These are phyloP conservation scores for Lasius fuliginosus DNA, from an alignment of 2,888 invertebrate genomes.

Conservation along the genomic window DNA sequence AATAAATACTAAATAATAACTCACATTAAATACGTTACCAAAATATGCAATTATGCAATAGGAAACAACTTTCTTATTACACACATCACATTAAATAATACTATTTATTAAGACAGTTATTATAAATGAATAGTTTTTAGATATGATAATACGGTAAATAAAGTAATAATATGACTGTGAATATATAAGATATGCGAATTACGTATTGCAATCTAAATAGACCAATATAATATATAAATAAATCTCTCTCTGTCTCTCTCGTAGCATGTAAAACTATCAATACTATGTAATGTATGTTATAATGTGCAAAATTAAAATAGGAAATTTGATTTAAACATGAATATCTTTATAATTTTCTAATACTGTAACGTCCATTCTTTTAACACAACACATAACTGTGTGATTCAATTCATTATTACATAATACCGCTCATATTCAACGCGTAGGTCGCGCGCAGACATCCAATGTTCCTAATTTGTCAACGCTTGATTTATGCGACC, in stretches of 20 bases:
- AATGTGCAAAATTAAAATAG: background rate
- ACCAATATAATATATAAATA: background rate
- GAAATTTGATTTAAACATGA: background rate
- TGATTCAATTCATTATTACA: slow-evolving; percentile 19
- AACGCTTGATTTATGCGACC: slow-evolving; percentile 26
- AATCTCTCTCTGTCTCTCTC: background rate
- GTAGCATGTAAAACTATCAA: background rate
- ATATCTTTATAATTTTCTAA: slow-evolving; percentile 7
- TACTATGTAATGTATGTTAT: background rate
- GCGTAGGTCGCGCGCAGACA: slow-evolving; percentile 10
- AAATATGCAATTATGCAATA: background rate
- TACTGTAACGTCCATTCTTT: background rate
- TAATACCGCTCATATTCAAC: slow-evolving; percentile 1
- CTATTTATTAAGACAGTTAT: background rate
- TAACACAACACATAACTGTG: background rate
- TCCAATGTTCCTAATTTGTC: slow-evolving; percentile 31
- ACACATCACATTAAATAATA: background rate
- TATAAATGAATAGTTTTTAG: background rate
- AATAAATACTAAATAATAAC: background rate
- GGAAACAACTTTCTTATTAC: background rate
- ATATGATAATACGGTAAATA: background rate
- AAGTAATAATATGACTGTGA: background rate
- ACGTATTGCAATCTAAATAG: background rate
- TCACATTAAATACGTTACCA: background rate
- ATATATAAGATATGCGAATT: background rate